Evolutionary conservation across 1,140 invertebrate species (phyloP).

Genomic region (Trichogramma pretiosum): DNA sequence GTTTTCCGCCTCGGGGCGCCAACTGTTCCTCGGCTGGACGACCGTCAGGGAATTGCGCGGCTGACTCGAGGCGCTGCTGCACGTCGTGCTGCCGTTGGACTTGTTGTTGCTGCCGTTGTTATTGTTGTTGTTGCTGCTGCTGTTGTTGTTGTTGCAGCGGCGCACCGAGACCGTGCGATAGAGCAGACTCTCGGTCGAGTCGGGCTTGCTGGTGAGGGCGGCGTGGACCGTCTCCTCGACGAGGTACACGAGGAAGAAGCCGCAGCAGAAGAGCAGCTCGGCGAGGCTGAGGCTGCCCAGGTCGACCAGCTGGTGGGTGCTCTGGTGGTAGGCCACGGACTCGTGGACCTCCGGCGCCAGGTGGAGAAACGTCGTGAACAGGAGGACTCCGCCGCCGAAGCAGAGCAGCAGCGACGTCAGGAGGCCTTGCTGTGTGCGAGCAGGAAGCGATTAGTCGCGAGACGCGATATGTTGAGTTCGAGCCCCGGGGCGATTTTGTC

Average conservation of each 20-base stretch:
- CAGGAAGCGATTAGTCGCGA: background rate
- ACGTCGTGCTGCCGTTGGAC: slow-evolving; percentile 3
- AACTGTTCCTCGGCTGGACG: slow-evolving; percentile 8
- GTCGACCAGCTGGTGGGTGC: slow-evolving; percentile 32
- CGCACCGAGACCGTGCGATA: slow-evolving; percentile 51
- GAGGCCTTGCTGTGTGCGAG: slow-evolving; percentile 35
- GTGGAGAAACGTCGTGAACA: slow-evolving; percentile 70
- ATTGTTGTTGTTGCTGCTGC: slow-evolving; percentile 16
- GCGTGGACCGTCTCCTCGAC: slow-evolving; percentile 63
- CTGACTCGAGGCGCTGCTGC: slow-evolving; percentile 21
- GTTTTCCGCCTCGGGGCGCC: slow-evolving; percentile 10
- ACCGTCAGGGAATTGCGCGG: slow-evolving; percentile 16
- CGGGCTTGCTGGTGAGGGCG: slow-evolving; percentile 43
- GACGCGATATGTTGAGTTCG: background rate
- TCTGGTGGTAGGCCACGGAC: slow-evolving; percentile 41
- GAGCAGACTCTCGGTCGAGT: slow-evolving; percentile 44
- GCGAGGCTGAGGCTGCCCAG: slow-evolving; percentile 48
- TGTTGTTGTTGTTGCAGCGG: slow-evolving; percentile 40
- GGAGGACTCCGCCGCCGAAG: slow-evolving; percentile 72
- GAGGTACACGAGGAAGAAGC: slow-evolving; percentile 67
- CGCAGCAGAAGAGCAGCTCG: slow-evolving; percentile 58
- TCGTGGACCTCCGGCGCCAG: slow-evolving; percentile 66
- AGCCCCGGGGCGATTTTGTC: too few species aligned
- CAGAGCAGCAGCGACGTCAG: slow-evolving; percentile 57
- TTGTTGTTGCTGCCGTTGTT: slow-evolving; percentile 11